These are phyloP conservation scores for Agrilus planipennis DNA, from an alignment of 1,140 invertebrate species.

Conservation along the genomic window DNA sequence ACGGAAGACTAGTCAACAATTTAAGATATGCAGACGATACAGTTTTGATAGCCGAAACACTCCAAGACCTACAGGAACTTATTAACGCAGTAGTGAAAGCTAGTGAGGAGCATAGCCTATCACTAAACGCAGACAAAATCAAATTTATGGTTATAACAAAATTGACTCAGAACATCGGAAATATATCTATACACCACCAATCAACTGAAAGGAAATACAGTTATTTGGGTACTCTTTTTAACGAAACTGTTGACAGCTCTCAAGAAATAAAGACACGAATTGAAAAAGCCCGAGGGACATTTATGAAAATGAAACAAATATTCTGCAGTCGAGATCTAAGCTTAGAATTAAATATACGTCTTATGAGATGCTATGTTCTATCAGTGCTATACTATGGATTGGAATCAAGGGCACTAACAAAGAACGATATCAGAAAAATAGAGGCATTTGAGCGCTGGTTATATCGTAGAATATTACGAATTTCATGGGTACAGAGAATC, in stretches of 20 bases:
- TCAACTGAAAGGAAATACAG: neutral
- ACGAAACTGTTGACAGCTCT: neutral
- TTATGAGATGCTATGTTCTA: constrained; percentile 10
- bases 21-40: constrained; percentile 19
- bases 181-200: neutral
- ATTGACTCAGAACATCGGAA: neutral
- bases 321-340: constrained; percentile 1
- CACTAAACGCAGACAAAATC: neutral
- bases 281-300: neutral
- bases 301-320: constrained; percentile 3
- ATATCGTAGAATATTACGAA: constrained; percentile 2
- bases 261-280: neutral
- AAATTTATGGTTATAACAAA: neutral
- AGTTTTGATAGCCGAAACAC: constrained; percentile 12
- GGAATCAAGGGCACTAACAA: constrained; percentile 9
- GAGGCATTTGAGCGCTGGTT: constrained; percentile 12
- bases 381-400: constrained; percentile 10
- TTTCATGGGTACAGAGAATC: no score
- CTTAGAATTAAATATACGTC: constrained; percentile 6
- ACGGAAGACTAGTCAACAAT: constrained; percentile 14
- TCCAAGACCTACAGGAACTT: constrained; percentile 2
- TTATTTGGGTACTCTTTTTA: neutral
- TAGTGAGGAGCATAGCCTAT: neutral
- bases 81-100: neutral
- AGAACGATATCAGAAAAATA: constrained; percentile 8